Conservation (phyloP, 2,113 vertebrate species). For the Thryonomys swinderianus region DNA sequence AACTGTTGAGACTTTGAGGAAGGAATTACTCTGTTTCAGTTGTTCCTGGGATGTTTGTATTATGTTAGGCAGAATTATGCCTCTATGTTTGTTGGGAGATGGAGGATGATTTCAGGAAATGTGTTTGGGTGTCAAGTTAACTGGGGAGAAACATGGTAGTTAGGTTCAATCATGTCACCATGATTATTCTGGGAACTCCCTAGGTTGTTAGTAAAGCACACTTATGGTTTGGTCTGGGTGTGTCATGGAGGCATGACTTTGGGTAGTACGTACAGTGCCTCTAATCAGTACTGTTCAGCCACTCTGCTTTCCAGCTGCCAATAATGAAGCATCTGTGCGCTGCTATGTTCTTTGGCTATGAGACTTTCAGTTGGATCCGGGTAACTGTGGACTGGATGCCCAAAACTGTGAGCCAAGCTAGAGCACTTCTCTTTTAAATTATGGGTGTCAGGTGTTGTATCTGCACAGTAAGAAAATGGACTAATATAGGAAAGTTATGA, state of each 20-base stretch:
- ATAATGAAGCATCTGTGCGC: neutral
- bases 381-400: neutral
- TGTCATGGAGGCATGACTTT: neutral
- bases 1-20: neutral
- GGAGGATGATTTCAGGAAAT: neutral
- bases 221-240: neutral
- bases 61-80: neutral
- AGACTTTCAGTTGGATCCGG: neutral
- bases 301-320: neutral
- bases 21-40: neutral
- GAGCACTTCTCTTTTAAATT: neutral
- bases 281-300: too few species aligned
- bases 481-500: neutral
- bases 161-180: neutral
- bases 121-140: neutral
- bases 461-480: neutral
- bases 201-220: neutral
- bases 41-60: neutral
- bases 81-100: neutral
- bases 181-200: neutral
- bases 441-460: neutral
- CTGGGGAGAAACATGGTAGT: neutral
- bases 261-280: neutral
- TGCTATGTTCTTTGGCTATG: neutral
- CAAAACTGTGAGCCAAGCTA: neutral